Evolutionary conservation across 2,113 vertebrate genomes (phyloP), one percentile per base, ranked within the genome.

Genomic region (Coptodon bakossiorum): DNA sequence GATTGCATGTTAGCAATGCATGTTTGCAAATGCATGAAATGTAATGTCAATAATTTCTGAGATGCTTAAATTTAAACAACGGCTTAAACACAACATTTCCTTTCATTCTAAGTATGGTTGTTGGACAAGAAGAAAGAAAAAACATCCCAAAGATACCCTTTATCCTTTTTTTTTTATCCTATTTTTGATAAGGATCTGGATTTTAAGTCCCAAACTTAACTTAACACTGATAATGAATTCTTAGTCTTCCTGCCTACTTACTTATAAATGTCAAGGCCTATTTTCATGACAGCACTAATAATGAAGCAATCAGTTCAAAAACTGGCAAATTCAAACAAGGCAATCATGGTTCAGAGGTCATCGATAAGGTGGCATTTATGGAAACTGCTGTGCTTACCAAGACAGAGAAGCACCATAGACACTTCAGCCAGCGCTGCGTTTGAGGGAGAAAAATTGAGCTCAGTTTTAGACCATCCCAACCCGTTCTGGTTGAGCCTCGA

Each of bases 341-440:
- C 24, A 76, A 48, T 29, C 40, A 2, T 3, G 1, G 45, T 78
- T 52, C 73, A 52, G 6, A 78, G 71, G 43, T 31, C 71, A 78
- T 50, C 6, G 10, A 78, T 78, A 78, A 78, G 9, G 48, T 52
- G 73, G 3, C 73, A 78, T 50, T 50, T 52, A 78, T 50, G 17
- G 6, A 11, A 50, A 24, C 10, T 16, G 22, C 29, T 68, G 24
- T 13, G 78, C 98, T 97, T 93, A 99, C 98, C 97, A 1, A 99
- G 94, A n/a, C 97, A 96, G 36, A 99, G 96, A 83, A 99, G 97
- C n/a, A 98, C 97, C 16, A 95, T 19, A 27, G 98, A 98, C 63
- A 98, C 97, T 80, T 99, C 98, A 0, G 96, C 94, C 54, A 98
- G 97, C 24, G 96, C 95, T 11, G 97, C 95, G 0, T 95, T 96